Percentiles rank a stretch among this genome's conserved stretches.
Conservation (phyloP, 2,113 vertebrate genomes). For the Microtus ochrogaster region DNA sequence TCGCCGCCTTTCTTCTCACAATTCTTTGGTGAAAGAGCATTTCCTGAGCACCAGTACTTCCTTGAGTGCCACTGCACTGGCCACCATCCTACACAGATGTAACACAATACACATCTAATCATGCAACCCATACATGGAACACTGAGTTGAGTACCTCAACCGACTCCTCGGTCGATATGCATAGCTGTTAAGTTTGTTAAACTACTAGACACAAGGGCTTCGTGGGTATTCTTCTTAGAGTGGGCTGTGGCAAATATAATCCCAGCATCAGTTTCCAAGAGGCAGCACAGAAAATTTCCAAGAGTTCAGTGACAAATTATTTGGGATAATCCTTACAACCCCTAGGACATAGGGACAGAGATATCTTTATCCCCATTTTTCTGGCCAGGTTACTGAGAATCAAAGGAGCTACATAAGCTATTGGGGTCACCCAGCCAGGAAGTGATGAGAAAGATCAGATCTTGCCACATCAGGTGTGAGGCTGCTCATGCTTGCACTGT, state of each 20-base stretch:
- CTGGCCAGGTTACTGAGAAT: conserved; percentile 29
- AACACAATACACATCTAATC: not conserved
- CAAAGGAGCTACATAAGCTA: conserved; percentile 32
- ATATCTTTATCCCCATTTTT: conserved; percentile 40
- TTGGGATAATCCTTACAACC: conserved; percentile 23
- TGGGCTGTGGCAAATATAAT: not conserved
- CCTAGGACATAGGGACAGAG: not conserved
- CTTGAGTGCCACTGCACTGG: not conserved
- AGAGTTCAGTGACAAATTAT: conserved; percentile 57
- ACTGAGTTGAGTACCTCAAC: not conserved
- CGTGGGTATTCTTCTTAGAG: not conserved
- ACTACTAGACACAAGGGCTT: not conserved
- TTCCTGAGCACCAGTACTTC: not conserved
- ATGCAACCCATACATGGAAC: not conserved
- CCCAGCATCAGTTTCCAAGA: conserved; percentile 40
- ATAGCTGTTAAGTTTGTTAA: not conserved
- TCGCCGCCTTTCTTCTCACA: not conserved
- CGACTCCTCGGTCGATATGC: not conserved
- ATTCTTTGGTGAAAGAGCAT: not conserved
- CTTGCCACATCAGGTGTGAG: conserved; percentile 31
- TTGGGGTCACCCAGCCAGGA: not conserved
- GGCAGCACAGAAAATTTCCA: conserved; percentile 33
- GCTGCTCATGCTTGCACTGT: not conserved
- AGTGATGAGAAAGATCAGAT: not conserved
- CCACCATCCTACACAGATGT: not conserved